Base-by-base conservation (phyloP, 2,888 invertebrate genomes). In the Acronicta psi region DNA sequence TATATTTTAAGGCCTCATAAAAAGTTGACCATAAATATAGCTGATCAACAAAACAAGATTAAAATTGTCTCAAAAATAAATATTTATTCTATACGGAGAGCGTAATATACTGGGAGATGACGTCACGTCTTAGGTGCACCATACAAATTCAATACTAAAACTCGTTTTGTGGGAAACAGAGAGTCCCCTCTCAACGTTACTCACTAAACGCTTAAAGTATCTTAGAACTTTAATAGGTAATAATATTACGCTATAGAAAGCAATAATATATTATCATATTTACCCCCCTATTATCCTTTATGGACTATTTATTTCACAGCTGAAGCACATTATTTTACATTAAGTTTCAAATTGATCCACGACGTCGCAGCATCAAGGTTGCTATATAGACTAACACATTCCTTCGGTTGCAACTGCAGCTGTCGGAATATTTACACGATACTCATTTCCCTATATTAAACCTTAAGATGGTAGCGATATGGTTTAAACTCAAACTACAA, bases 271-370 rank as follows among this genome's bases (percentile, higher is more conserved):
- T n/a, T n/a, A n/a, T n/a, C n/a, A n/a, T 37, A 20, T 42, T 25
- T 31, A 41, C 34, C 25, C 20, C 16, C 31, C 25, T 47, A 54
- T 36, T 51, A 47, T 44, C 38, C 31, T 54, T 61, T 67, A 71
- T 37, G 42, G 23, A 29, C 1, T 23, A 7, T 36, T 55, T 45
- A 50, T 56, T 46, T 50, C 40, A 23, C 14, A 47, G 18, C 34
- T 23, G 10, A 1, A 54, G 54, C 36, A 64, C 10, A 40, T 49
- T 38, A 53, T 43, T 38, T 41, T 44, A 36, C 20, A 41, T 18
- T 55, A 38, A 11, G 10, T 29, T 29, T 16, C 18, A 47, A 31
- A 31, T 65, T 41, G 46, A 51, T 61, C 57, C 20, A 43, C 18
- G 8, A 51, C 14, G 10, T 31, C n/a, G 49, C 38, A 10, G 34